Evolutionary conservation across 2,113 vertebrate species (phyloP), one percentile per base, ranked within the genome.

Genomic region (Bambusicola thoracicus): DNA sequence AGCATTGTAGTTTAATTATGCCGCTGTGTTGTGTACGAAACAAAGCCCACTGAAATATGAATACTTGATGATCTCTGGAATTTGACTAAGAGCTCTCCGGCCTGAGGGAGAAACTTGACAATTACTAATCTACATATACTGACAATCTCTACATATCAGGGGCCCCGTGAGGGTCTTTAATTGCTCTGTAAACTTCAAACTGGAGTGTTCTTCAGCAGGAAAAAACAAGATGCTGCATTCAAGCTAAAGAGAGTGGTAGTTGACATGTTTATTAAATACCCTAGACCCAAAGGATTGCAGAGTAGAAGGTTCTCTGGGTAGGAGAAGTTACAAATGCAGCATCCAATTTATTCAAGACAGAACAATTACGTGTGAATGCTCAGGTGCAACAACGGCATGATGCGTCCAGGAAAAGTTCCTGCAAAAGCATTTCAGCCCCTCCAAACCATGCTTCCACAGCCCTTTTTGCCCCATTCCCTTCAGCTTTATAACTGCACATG

Each of bases 181-280:
- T 98, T 97, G 95, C 97, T 97, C 97, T 94, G 72, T 97, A 97
- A 97, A 97, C 97, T 97, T 97, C 96, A 96, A 86, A 97, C 92
- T 97, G 95, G 96, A 97, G 96, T 97, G 93, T 96, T 97, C 95
- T 97, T 98, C 96, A 92, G 87, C 85, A 96, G 93, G 95, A 95
- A 97, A 93, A 93, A 97, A 96, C 96, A 97, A 97, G 69, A 86
- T 85, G 89, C 85, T 89, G 85, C 72, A 80, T 96, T 97, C 73
- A 65, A 95, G 83, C 94, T 96, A 95, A 97, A 96, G 93, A 96
- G 94, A 97, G 97, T 93, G 82, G 81, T 94, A 59, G 84, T 92
- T 95, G 97, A 98, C 95, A 87, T 95, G 95, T 97, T 97, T 97
- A 98, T 98, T 97, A 98, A 98, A 97, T 92, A 97, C 69, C 77